Evolutionary conservation across 2,888 invertebrate species (phyloP), one percentile per base, ranked within the genome.

Genomic region (Halictus quadricinctus): DNA sequence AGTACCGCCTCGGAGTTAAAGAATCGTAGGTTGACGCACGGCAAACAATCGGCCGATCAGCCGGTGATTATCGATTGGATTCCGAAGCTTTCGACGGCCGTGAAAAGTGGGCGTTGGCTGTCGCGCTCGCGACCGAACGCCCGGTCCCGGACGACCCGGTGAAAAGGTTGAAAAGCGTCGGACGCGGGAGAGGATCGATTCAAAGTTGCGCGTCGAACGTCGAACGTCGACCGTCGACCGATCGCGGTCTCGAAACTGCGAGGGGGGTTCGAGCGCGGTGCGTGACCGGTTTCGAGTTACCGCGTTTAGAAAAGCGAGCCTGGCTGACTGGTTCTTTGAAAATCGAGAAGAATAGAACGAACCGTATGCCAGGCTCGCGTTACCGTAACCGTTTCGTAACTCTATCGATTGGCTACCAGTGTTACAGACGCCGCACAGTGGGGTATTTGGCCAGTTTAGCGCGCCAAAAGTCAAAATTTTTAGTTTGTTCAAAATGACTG

Each of bases 51-150:
- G 87, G 81, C 80, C 86, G 87, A 88, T 90, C 88, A 88, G 85
- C 84, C 85, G 79, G 80, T 72, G 90, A 90, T 88, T 90, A 90
- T 90, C 85, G 90, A 90, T 90, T 87, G 86, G 77, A 88, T 90
- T 86, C 80, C 72, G 66, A 78, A 79, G 87, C 83, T 87, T 90
- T 88, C 81, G 87, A 77, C 79, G 80, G 76, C 75, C 72, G 82
- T 85, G 81, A 86, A 88, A 87, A 86, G 84, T 87, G 88, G 88
- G 90, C 90, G 90, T 90, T 90, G 90, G 84, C 86, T 72, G 80
- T 88, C 76, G 64, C 18, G 29, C 78, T 84, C 86, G 81, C 76
- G 79, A 83, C 82, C 79, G 77, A 82, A 81, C 83, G 75, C 66
- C n/a, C 12, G 69, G 41, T 41, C 15, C 46, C 74, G 79, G 60